Base-by-base conservation (phyloP, 2,797 vertebrate species). In the Sarcoramphus papa region DNA sequence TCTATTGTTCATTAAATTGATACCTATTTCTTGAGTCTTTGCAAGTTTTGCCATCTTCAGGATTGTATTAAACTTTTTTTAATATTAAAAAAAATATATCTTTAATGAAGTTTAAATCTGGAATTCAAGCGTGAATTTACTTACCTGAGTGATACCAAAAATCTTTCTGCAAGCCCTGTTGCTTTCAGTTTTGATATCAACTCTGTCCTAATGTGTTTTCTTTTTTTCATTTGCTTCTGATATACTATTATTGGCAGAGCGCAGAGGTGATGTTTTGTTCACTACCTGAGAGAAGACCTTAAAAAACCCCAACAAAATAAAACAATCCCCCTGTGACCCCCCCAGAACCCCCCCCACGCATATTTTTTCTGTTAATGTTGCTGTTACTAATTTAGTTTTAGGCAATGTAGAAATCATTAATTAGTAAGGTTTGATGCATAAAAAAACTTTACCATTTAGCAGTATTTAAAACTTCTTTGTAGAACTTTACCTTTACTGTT, bases 261-360 rank as follows among this genome's bases (percentile, higher is more conserved):
- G 1, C 33, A 24, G 35, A 25, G 40, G 23, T 59, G 33, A 56
- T 63, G 8, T 48, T 63, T 56, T 88, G 47, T 54, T 69, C 23
- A 2, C 9, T 72, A 30, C 31, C 25, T 70, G 19, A 45, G 14
- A 54, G 40, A 77, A 64, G 40, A 69, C 35, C 14, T 65, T 56
- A n/a, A 79, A 40, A 47, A 45, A 19, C 1, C 5, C 4, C 27
- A 74, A 10, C 21, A 48, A 37, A 37, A 37, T 37, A 37, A 33
- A 79, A 21, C 5, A 37, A n/a, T 7, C 13, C 21, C 13, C 13
- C 33, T 7, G 4, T 2, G 3, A 9, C 24, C 3, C 3, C 11
- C 22, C 3, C 5, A 25, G 10, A 27, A 12, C 9, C 37, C 8
- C 18, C 21, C 22, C 22, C 21, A 10, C 2, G 12, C 4, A 4